phyloP scores from a whole-genome alignment of 2,113 vertebrate species.

The Psittacula cyanocephala region DNA sequence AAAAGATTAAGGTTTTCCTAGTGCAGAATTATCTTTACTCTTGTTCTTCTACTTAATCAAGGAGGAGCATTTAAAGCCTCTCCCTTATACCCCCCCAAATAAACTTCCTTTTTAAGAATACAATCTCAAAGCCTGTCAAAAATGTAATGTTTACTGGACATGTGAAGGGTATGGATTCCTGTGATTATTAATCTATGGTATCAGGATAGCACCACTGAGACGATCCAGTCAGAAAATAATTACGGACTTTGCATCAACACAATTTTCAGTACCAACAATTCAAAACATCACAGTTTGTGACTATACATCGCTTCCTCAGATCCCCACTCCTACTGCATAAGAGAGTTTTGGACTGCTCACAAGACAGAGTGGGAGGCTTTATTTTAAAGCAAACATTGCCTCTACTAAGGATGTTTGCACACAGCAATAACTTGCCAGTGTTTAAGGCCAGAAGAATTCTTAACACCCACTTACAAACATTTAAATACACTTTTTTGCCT shows the following conservation, averaged over 20 bases:
- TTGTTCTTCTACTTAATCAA: neutral
- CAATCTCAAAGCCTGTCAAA: neutral
- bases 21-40: neutral
- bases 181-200: neutral
- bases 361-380: neutral
- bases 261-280: neutral
- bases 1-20: neutral
- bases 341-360: neutral
- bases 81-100: too few relatives aligned
- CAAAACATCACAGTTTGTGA: neutral
- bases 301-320: neutral
- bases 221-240: neutral
- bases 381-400: conserved; percentile 26
- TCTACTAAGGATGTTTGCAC: neutral
- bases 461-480: conserved; percentile 36
- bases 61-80: neutral
- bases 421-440: neutral
- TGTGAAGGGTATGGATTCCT: neutral
- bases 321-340: neutral
- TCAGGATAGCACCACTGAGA: neutral
- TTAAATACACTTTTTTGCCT: neutral
- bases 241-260: accelerated
- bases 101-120: neutral
- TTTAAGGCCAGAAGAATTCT: neutral
- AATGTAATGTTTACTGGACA: neutral